Conservation (phyloP, 2,888 invertebrate species). For the Matsumyia berberina region DNA sequence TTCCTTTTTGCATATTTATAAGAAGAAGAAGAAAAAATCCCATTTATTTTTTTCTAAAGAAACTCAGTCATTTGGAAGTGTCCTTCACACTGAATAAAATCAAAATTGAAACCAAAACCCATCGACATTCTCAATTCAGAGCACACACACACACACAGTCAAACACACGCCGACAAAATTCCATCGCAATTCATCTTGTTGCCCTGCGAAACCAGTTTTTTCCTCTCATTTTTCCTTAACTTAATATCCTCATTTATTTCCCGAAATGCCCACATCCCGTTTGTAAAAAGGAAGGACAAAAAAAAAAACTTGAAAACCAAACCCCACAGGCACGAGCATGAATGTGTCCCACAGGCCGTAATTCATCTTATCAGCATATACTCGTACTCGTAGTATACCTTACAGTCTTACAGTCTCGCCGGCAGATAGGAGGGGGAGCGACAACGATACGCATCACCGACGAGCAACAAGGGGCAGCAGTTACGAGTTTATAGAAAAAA, state of each 20-base stretch:
- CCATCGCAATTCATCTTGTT: constrained; percentile 39
- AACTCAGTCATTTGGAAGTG: constrained; percentile 34
- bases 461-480: constrained; percentile 6
- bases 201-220: constrained; percentile 35
- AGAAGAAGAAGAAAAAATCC: not conserved
- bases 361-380: constrained; percentile 65
- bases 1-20: constrained; percentile 18
- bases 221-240: constrained; percentile 14
- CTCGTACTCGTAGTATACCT: constrained; percentile 12
- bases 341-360: constrained; percentile 49
- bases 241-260: constrained; percentile 69
- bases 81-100: constrained; percentile 34
- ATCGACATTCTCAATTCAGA: constrained; percentile 38
- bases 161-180: not conserved
- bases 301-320: constrained; percentile 31
- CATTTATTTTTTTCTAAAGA: constrained; percentile 11
- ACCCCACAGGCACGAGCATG: constrained; percentile 33
- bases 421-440: not conserved
- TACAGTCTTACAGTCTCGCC: constrained; percentile 18
- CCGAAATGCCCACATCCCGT: constrained; percentile 33
- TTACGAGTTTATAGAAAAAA: constrained; percentile 27
- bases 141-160: not conserved
- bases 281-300: constrained; percentile 4
- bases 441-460: constrained; percentile 46
- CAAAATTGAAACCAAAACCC: constrained; percentile 36